phyloP scores from a whole-genome alignment of 2,888 invertebrate species.

The Lycia hirtaria region DNA sequence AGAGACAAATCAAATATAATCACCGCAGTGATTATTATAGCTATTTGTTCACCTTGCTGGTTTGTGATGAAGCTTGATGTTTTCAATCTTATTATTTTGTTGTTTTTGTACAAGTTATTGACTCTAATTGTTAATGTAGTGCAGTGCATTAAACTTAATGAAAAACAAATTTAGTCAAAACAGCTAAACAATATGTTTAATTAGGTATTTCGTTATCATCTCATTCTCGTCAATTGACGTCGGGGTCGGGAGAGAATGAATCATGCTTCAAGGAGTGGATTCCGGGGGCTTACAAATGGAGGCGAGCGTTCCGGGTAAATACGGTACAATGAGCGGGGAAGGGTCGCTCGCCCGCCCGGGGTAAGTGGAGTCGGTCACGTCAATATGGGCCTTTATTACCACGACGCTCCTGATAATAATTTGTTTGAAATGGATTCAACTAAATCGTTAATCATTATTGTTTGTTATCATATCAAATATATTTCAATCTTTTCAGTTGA shows the following conservation, averaged over 20 bases:
- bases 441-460: conserved; percentile 29
- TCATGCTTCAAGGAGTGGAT: conserved; percentile 83
- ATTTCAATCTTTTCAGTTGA: neutral
- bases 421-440: conserved; percentile 64
- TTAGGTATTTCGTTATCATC: conserved; percentile 60
- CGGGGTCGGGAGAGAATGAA: conserved; percentile 75
- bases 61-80: conserved; percentile 1
- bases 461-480: neutral
- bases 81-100: neutral
- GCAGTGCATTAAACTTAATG: conserved; percentile 16
- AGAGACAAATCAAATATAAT: neutral
- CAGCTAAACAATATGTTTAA: conserved; percentile 45
- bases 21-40: neutral
- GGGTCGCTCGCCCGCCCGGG: conserved; percentile 75
- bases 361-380: conserved; percentile 83
- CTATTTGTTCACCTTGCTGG: conserved; percentile 1
- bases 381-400: conserved; percentile 81
- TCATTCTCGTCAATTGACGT: conserved; percentile 72
- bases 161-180: conserved; percentile 25
- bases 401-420: conserved; percentile 74
- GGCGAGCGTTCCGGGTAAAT: conserved; percentile 82
- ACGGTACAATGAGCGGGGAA: conserved; percentile 81
- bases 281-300: conserved; percentile 83
- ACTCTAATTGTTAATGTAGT: conserved; percentile 5
- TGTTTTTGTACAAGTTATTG: conserved; percentile 11